Evolutionary conservation across 2,797 vertebrate species (phyloP).

Genomic region (Aplochiton taeniatus): DNA sequence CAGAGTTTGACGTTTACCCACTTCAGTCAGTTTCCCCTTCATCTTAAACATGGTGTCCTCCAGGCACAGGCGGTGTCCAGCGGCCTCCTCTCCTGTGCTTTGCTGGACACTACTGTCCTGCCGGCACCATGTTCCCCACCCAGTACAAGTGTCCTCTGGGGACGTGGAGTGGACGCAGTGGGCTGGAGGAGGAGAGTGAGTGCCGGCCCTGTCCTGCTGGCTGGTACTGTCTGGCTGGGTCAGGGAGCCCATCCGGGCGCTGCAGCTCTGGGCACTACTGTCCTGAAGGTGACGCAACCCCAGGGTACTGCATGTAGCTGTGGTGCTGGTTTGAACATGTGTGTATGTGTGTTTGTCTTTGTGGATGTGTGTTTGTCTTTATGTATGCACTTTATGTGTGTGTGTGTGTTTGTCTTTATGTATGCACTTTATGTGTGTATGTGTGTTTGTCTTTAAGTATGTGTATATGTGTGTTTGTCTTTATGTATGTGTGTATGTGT

Average conservation of each 20-base stretch:
- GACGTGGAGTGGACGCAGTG: slow-evolving; percentile 84
- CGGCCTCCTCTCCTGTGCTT: slow-evolving; percentile 82
- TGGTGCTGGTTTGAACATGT: no score
- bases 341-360: no score
- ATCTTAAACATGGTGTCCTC: slow-evolving; percentile 3
- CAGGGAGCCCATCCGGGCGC: slow-evolving; percentile 75
- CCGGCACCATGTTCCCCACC: slow-evolving; percentile 80
- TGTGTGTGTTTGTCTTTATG: no score
- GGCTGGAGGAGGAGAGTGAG: slow-evolving; percentile 71
- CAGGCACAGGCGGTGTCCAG: slow-evolving; percentile 85
- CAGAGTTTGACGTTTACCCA: no score
- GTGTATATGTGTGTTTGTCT: no score
- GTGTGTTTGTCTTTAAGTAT: no score
- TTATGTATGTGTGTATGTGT: no score
- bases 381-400: no score
- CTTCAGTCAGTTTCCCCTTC: no score
- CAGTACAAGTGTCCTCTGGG: slow-evolving; percentile 87
- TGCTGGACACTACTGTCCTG: slow-evolving; percentile 86
- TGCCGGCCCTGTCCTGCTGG: slow-evolving; percentile 78
- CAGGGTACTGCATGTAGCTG: no score
- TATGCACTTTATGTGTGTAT: no score
- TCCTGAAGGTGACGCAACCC: slow-evolving; percentile 44
- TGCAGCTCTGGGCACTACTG: slow-evolving; percentile 89
- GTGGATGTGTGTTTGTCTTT: no score
- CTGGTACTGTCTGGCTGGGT: slow-evolving; percentile 85